A percentile compares a stretch with the other conserved stretches of the same genome.
These are phyloP conservation scores for Pagrus major DNA, from an alignment of 2,113 vertebrate genomes.

Conservation along the genomic window DNA sequence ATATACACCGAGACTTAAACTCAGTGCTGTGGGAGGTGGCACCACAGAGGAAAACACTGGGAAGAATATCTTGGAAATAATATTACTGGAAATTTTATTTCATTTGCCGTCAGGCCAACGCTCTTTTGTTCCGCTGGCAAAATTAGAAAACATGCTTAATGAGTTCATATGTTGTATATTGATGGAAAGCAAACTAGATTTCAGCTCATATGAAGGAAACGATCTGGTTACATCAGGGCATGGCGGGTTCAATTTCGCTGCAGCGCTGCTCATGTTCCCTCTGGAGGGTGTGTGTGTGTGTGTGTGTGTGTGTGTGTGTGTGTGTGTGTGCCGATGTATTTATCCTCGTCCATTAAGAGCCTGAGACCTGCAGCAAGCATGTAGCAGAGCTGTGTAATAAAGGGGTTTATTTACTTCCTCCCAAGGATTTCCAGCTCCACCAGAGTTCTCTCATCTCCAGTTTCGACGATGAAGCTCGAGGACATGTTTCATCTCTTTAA, in stretches of 20 bases:
- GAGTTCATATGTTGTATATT: constrained; percentile 14
- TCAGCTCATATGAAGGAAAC: constrained; percentile 32
- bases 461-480: constrained; percentile 31
- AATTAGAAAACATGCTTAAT: constrained; percentile 35
- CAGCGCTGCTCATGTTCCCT: constrained; percentile 47
- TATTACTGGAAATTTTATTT: background rate
- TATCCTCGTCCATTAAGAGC: constrained; percentile 53
- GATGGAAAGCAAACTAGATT: constrained; percentile 44
- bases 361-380: constrained; percentile 44
- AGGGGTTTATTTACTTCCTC: constrained; percentile 66
- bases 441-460: constrained; percentile 46
- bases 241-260: constrained; percentile 51
- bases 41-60: background rate
- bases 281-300: constrained; percentile 5
- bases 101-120: background rate
- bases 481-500: constrained; percentile 48
- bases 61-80: background rate
- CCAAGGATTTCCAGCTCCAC: constrained; percentile 47
- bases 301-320: background rate
- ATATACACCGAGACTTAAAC: background rate
- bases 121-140: background rate
- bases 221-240: constrained; percentile 59
- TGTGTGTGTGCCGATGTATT: constrained; percentile 24
- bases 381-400: constrained; percentile 52
- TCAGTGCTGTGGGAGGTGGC: background rate